A percentile compares a stretch with the other conserved stretches of the same genome.
Conservation (phyloP, 2,797 vertebrate genomes). For the Champsocephalus esox region DNA sequence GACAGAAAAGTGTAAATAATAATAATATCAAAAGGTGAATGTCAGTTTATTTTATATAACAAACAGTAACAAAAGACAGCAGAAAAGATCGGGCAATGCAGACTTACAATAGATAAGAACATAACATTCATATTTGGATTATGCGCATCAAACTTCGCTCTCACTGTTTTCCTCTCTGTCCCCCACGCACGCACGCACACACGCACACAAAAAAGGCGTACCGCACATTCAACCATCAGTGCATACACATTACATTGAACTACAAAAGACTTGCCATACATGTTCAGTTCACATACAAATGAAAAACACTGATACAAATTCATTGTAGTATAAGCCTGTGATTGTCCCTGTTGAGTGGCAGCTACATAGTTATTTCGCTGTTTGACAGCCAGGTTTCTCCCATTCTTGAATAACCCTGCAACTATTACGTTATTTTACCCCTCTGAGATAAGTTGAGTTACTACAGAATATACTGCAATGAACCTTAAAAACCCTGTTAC, state of each 20-base stretch:
- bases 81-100: conserved; percentile 75
- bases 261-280: conserved; percentile 45
- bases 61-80: conserved; percentile 81
- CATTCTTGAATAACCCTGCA: conserved; percentile 61
- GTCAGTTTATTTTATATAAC: conserved; percentile 75
- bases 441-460: conserved; percentile 62
- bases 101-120: conserved; percentile 60
- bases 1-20: too few relatives aligned
- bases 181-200: conserved; percentile 1
- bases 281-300: conserved; percentile 60
- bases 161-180: background rate
- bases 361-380: conserved; percentile 70
- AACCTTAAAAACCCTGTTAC: conserved; percentile 13
- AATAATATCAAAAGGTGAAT: conserved; percentile 40
- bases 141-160: conserved; percentile 41
- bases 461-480: conserved; percentile 51
- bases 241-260: conserved; percentile 50
- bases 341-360: conserved; percentile 78
- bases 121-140: conserved; percentile 77
- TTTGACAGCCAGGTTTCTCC: conserved; percentile 75
- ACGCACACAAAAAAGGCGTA: conserved; percentile 6
- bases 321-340: conserved; percentile 63
- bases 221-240: conserved; percentile 30
- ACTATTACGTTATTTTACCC: conserved; percentile 46
- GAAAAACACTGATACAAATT: conserved; percentile 58